phyloP scores from a whole-genome alignment of 1,140 invertebrate genomes.

The Drosophila suzukii region DNA sequence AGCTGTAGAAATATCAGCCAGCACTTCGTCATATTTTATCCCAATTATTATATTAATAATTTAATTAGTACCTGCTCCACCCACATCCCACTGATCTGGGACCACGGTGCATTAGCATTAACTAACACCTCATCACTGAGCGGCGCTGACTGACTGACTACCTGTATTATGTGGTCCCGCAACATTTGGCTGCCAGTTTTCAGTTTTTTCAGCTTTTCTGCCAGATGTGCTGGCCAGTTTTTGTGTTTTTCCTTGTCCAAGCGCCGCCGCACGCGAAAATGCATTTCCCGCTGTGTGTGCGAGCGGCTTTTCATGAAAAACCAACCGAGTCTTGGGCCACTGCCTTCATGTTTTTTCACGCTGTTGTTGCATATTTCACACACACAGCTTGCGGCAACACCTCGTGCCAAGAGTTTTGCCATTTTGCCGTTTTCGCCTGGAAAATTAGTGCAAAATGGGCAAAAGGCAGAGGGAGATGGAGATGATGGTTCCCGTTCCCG shows the following conservation, averaged over 20 bases:
- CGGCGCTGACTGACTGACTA: slow-evolving; percentile 60
- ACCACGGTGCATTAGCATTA: slow-evolving; percentile 47
- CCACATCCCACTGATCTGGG: neutral
- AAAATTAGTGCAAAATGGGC: slow-evolving; percentile 78
- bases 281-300: slow-evolving; percentile 74
- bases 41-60: neutral
- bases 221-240: slow-evolving; percentile 35
- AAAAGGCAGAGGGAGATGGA: slow-evolving; percentile 31
- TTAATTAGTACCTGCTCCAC: neutral
- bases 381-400: slow-evolving; percentile 81
- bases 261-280: slow-evolving; percentile 69
- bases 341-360: slow-evolving; percentile 80
- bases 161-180: slow-evolving; percentile 65
- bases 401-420: slow-evolving; percentile 48
- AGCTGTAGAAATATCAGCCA: too few relatives aligned
- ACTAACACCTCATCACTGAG: slow-evolving; percentile 45
- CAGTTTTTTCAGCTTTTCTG: slow-evolving; percentile 19
- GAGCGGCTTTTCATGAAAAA: slow-evolving; percentile 31
- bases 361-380: slow-evolving; percentile 82
- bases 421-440: slow-evolving; percentile 39
- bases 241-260: neutral
- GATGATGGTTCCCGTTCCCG: slow-evolving; percentile 25
- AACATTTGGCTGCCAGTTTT: slow-evolving; percentile 44
- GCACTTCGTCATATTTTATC: neutral
- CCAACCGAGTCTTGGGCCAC: slow-evolving; percentile 16